phyloP scores from a whole-genome alignment of 1,140 invertebrate species.

The Leptinotarsa defecta region DNA sequence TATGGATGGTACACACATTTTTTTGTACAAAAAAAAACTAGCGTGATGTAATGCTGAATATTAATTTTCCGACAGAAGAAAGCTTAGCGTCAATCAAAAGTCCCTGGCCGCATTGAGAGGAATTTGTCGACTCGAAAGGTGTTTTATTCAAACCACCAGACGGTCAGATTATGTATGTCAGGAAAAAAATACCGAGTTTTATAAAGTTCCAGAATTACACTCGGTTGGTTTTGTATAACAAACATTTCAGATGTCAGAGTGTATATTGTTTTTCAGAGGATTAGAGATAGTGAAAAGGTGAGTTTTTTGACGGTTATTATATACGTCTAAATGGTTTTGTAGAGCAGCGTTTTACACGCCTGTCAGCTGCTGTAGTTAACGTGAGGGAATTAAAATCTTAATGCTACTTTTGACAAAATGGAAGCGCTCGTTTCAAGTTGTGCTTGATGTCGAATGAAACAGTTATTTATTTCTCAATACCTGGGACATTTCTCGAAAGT shows the following conservation, averaged over 20 bases:
- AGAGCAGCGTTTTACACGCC: not conserved
- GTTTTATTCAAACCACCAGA: constrained; percentile 24
- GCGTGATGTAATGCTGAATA: constrained; percentile 41
- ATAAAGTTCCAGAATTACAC: constrained; percentile 36
- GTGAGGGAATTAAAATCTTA: too few relatives aligned
- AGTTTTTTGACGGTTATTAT: not conserved
- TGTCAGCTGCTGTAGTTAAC: not conserved
- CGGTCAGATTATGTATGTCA: constrained; percentile 37
- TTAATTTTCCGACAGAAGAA: constrained; percentile 34
- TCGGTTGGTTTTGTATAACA: constrained; percentile 38
- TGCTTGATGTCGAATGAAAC: too few relatives aligned
- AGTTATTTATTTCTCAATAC: too few relatives aligned
- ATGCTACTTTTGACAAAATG: too few relatives aligned
- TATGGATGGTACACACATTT: constrained; percentile 37
- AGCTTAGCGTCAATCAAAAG: constrained; percentile 41
- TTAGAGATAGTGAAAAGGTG: constrained; percentile 11
- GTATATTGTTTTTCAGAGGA: constrained; percentile 31
- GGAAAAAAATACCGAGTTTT: constrained; percentile 33
- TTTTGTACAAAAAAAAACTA: constrained; percentile 32
- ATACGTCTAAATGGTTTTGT: not conserved
- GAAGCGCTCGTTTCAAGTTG: too few relatives aligned
- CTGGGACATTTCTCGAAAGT: too few relatives aligned
- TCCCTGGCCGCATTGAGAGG: constrained; percentile 30
- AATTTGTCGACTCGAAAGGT: constrained; percentile 26
- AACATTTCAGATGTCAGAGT: constrained; percentile 34